phyloP scores from a whole-genome alignment of 2,797 vertebrate species.

The Phrynocephalus guinanensis region DNA sequence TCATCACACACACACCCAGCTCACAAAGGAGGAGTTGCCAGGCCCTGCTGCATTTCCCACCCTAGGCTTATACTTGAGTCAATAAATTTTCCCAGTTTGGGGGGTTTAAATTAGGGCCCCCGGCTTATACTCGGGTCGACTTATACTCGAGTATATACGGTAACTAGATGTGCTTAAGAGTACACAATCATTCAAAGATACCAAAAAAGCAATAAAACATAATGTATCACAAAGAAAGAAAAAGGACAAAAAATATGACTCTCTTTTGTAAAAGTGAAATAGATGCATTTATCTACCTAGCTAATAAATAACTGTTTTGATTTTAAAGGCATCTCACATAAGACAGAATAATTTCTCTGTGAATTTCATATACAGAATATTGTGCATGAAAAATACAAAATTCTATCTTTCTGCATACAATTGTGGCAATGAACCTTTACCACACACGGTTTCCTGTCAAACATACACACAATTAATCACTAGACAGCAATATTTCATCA shows the following conservation, averaged over 20 bases:
- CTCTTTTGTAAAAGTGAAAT: not conserved
- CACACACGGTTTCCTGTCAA: not conserved
- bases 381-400: not conserved
- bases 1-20: no score
- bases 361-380: not conserved
- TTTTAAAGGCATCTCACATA: not conserved
- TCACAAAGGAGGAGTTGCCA: no score
- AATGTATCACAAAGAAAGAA: not conserved
- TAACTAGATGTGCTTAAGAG: not conserved
- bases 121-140: no score
- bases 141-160: not conserved
- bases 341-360: not conserved
- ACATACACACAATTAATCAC: not conserved
- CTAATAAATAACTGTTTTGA: not conserved
- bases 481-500: not conserved
- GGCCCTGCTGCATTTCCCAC: no score
- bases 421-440: not conserved
- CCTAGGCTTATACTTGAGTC: no score
- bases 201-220: accelerated
- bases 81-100: no score
- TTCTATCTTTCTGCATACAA: not conserved
- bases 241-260: accelerated
- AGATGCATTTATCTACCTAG: not conserved
- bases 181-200: not conserved
- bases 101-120: no score